Evolutionary conservation across 2,797 vertebrate genomes (phyloP).

Genomic region (Limosa lapponica): DNA sequence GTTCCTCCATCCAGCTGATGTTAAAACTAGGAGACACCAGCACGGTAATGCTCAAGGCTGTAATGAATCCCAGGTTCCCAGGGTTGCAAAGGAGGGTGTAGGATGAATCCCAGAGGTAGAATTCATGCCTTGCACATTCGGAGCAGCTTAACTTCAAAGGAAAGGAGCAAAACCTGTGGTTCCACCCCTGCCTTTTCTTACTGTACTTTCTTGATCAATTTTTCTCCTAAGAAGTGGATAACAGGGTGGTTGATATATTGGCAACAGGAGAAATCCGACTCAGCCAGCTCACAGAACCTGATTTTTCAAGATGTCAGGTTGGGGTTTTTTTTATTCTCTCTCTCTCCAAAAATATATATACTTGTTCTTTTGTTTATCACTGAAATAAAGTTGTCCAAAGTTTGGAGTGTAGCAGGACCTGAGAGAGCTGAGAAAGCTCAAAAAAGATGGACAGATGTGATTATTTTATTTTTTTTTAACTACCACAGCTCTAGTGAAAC

Average conservation of each 20-base stretch:
- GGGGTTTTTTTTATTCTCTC: no score
- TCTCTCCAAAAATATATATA: background rate
- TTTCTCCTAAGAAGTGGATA: background rate
- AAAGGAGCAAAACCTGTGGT: background rate
- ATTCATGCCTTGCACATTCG: constrained; percentile 10
- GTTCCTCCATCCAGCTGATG: background rate
- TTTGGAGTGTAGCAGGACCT: background rate
- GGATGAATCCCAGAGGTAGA: background rate
- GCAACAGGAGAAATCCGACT: background rate
- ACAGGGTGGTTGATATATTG: background rate
- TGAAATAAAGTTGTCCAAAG: constrained; percentile 29
- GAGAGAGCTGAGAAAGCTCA: background rate
- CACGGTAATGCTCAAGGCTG: background rate
- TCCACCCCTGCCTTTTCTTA: background rate
- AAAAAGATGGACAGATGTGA: background rate
- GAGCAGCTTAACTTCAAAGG: constrained; percentile 26
- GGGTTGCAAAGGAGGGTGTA: background rate
- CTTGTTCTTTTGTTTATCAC: background rate
- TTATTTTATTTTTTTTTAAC: background rate
- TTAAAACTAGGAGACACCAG: background rate
- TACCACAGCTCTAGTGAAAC: background rate
- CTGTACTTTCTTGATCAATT: background rate
- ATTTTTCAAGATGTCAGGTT: background rate
- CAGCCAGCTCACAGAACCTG: background rate
- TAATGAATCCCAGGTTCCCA: background rate